Percentiles rank a stretch among this genome's conserved stretches.
Conservation (phyloP, 2,888 invertebrate species). For the Thera britannica region DNA sequence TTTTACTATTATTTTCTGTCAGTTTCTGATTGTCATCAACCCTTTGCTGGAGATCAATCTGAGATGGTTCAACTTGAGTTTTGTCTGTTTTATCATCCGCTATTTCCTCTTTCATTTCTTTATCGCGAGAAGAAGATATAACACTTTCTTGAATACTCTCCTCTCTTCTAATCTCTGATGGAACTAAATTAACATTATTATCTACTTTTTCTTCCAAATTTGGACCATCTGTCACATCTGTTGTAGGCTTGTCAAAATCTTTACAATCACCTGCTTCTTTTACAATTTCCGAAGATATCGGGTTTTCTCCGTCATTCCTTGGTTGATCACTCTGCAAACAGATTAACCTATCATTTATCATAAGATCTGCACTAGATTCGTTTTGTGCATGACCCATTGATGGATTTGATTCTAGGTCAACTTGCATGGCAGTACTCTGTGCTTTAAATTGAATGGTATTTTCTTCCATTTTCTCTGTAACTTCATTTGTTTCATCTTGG, state of each 20-base stretch:
- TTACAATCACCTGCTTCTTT: neutral
- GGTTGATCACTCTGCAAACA: too few relatives aligned
- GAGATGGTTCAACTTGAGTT: neutral
- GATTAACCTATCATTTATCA: neutral
- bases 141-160: neutral
- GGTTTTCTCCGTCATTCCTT: neutral
- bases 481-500: constrained; percentile 6
- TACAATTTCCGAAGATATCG: neutral
- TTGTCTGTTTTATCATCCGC: neutral
- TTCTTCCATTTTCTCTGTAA: neutral
- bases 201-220: neutral
- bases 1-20: neutral
- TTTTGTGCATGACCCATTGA: neutral
- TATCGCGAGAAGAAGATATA: neutral
- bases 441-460: neutral
- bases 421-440: neutral
- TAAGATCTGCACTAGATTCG: neutral
- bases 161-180: neutral
- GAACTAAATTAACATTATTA: neutral
- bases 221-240: constrained; percentile 3
- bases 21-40: neutral
- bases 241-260: neutral
- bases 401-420: neutral
- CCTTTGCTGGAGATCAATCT: neutral
- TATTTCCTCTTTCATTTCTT: neutral